Evolutionary conservation across 2,888 invertebrate genomes (phyloP), one percentile per base, ranked within the genome.

Genomic region (Plutella xylostella): DNA sequence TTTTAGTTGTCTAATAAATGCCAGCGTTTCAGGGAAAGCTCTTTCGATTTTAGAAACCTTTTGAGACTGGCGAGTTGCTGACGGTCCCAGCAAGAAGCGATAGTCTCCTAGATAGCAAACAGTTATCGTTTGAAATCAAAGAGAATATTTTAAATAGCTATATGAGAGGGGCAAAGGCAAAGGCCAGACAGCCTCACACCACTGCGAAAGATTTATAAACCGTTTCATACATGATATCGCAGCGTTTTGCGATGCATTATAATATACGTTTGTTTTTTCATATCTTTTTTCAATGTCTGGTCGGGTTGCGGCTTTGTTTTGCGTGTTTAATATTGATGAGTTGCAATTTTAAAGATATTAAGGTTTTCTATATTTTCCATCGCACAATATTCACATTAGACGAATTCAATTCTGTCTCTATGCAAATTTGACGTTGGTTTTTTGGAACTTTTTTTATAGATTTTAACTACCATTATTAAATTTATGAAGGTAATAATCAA

Each of bases 141-240:
- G 82, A 72, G 82, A 83, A 84, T 82, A 83, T 82, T 80, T 83
- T 74, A 78, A 80, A 82, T 77, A 74, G 72, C 68, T 76, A 75
- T 71, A 75, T 72, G 75, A 68, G 72, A 67, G 64, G 69, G 60
- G 65, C 65, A 61, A 65, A 65, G 65, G 66, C 65, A 64, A 52
- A 57, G 53, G 61, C 75, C 78, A 78, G 79, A 78, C 80, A 61
- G 65, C 60, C 71, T 57, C 71, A 63, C 67, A 67, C 68, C 65
- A 61, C 63, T 60, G 52, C 65, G 62, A 63, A 78, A 80, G 82
- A 82, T 79, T 80, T 80, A 82, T 43, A 38, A 37, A 30, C 51
- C 61, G 60, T 51, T 58, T 57, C 68, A 63, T 63, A 60, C 55
- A 55, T 68, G 70, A 67, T 72, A 68, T 65, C 60, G 73, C 68